A percentile compares a stretch with the other conserved stretches of the same genome.
Evolutionary conservation across 2,888 invertebrate species (phyloP).

Genomic region (Serrognathus titanus): DNA sequence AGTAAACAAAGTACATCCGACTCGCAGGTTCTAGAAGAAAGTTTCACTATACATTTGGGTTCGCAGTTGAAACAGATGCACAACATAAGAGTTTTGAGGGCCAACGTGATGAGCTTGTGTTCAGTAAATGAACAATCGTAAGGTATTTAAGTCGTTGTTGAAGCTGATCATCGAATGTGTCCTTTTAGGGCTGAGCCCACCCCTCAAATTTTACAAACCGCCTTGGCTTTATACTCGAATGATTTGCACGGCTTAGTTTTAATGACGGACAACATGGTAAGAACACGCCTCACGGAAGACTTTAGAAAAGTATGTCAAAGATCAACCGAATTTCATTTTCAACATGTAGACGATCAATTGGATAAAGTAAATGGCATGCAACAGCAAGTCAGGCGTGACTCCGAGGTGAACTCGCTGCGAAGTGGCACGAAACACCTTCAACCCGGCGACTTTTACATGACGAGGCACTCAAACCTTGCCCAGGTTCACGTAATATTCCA

Average conservation of each 20-base stretch:
- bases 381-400: constrained; percentile 34
- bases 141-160: constrained; percentile 6
- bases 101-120: constrained; percentile 79
- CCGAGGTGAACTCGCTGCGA: constrained; percentile 27
- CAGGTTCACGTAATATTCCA: constrained; percentile 96
- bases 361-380: constrained; percentile 55
- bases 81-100: constrained; percentile 88
- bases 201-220: constrained; percentile 85
- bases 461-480: constrained; percentile 88
- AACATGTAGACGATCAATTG: constrained; percentile 80
- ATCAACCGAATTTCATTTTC: constrained; percentile 95
- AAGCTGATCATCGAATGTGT: not conserved
- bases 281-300: constrained; percentile 50
- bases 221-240: constrained; percentile 89
- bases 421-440: constrained; percentile 59
- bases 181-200: constrained; percentile 55
- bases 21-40: constrained; percentile 70
- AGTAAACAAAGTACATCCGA: constrained; percentile 19
- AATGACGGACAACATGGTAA: constrained; percentile 61
- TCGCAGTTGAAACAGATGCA: constrained; percentile 99
- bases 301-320: constrained; percentile 68
- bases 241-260: constrained; percentile 87
- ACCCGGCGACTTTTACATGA: constrained; percentile 82
- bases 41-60: constrained; percentile 96
- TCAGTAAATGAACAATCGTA: constrained; percentile 47